Evolutionary conservation across 2,113 vertebrate genomes (phyloP).

Genomic region (Glaucidium brasilianum): DNA sequence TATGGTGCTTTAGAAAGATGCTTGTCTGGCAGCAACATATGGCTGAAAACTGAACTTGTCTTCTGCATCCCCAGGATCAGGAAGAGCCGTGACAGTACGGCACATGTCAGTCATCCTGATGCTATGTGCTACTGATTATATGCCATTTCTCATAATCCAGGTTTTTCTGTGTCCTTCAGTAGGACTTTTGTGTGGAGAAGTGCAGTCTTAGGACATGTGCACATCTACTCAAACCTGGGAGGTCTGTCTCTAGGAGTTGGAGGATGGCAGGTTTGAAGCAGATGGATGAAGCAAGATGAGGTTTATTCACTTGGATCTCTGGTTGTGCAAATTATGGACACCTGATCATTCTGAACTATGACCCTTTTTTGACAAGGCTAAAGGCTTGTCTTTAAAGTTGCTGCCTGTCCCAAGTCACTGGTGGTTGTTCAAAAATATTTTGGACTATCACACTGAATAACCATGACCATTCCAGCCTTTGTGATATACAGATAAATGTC

Average conservation of each 20-base stretch:
- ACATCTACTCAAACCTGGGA: neutral
- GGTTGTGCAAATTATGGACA: neutral
- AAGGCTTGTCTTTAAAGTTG: neutral
- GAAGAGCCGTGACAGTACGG: neutral
- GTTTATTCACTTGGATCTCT: neutral
- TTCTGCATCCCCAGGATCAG: neutral
- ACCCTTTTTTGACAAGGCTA: neutral
- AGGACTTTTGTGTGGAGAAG: neutral
- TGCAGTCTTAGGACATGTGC: neutral
- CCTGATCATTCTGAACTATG: neutral
- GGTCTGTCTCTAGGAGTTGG: neutral
- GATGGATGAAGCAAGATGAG: neutral
- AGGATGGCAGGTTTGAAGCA: neutral
- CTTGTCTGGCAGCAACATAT: neutral
- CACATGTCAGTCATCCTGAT: neutral
- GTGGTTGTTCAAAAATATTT: neutral
- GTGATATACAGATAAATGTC: neutral
- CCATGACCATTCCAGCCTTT: neutral
- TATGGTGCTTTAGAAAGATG: neutral
- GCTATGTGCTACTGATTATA: neutral
- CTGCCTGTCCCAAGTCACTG: neutral
- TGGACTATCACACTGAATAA: neutral
- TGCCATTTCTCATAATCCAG: neutral
- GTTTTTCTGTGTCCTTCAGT: neutral
- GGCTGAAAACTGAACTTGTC: neutral